Evolutionary conservation across 1,140 invertebrate genomes (phyloP), one percentile per base, ranked within the genome.

Genomic region (Lerema accius): DNA sequence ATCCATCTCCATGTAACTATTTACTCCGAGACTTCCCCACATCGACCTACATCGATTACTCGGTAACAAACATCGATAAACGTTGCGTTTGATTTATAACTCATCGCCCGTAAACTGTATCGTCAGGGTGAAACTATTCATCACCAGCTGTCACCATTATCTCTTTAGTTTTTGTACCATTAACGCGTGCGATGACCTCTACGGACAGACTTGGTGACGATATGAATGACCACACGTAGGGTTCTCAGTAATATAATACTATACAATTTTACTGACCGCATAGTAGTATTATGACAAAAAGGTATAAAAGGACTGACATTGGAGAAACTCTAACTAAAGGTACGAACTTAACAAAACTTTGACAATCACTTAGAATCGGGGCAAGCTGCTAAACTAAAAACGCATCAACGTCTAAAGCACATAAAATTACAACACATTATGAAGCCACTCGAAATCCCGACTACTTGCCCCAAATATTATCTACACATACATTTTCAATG

Each of bases 141-240:
- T 86, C 82, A 84, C 71, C 23, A 45, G 65, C 50, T 80, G 77
- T 84, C 85, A 84, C 71, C 73, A 71, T 73, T 85, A 86, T 88
- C 83, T 68, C 59, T 23, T 26, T 59, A 78, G 77, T 84, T 84
- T 85, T 83, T 82, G 78, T 82, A 66, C 75, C 77, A 78, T 80
- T 80, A 73, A 64, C 68, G 63, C 65, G 81, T 79, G 50, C 80
- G 64, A 84, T 84, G 76, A 87, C 83, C 78, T 84, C 80, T 78
- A 71, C 71, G 37, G 13, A 28, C 51, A 42, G 32, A 65, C 9
- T 58, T 19, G 46, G 26, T 50, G 37, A 48, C 17, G 37, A 37
- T 11, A 43, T n/a, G 13, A 45, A 4, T 56, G 19, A 43, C 51
- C 40, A 56, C 39, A 43, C 11, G 35, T 39, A 9, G n/a, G 35